A percentile compares a stretch with the other conserved stretches of the same genome.
Evolutionary conservation across 2,888 invertebrate species (phyloP).

Genomic region (Chrysomela aeneicollis): DNA sequence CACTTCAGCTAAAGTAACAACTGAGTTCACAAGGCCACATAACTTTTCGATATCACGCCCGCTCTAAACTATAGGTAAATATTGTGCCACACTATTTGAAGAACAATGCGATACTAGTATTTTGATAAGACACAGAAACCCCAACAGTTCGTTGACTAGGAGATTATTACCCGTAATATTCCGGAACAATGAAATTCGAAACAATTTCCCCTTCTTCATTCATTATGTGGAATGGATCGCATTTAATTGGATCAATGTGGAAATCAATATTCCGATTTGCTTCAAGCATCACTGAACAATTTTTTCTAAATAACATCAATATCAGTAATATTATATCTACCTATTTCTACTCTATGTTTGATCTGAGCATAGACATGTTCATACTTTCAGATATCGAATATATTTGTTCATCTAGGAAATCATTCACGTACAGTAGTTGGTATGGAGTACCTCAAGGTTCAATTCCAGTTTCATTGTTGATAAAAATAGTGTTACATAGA

Average conservation of each 20-base stretch:
- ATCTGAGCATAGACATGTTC: too few relatives aligned
- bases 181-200: slow-evolving; percentile 33
- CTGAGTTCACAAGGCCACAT: too few relatives aligned
- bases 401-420: too few relatives aligned
- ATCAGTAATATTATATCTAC: slow-evolving; percentile 9
- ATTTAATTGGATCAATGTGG: slow-evolving; percentile 35
- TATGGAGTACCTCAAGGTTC: too few relatives aligned
- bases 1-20: background rate
- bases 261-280: slow-evolving; percentile 33
- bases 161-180: slow-evolving; percentile 20
- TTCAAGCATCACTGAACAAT: background rate
- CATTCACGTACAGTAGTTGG: too few relatives aligned
- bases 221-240: slow-evolving; percentile 26
- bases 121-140: slow-evolving; percentile 14
- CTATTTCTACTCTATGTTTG: too few relatives aligned
- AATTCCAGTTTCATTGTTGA: too few relatives aligned
- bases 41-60: too few relatives aligned
- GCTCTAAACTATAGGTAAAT: slow-evolving; percentile 9
- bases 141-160: slow-evolving; percentile 16
- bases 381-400: too few relatives aligned
- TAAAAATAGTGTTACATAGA: too few relatives aligned
- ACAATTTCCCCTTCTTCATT: slow-evolving; percentile 28
- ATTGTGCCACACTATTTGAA: slow-evolving; percentile 15
- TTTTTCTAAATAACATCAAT: background rate
- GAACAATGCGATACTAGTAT: background rate